Base-by-base conservation (phyloP, 2,888 invertebrate species). In the Caenorhabditis drosophilae region DNA sequence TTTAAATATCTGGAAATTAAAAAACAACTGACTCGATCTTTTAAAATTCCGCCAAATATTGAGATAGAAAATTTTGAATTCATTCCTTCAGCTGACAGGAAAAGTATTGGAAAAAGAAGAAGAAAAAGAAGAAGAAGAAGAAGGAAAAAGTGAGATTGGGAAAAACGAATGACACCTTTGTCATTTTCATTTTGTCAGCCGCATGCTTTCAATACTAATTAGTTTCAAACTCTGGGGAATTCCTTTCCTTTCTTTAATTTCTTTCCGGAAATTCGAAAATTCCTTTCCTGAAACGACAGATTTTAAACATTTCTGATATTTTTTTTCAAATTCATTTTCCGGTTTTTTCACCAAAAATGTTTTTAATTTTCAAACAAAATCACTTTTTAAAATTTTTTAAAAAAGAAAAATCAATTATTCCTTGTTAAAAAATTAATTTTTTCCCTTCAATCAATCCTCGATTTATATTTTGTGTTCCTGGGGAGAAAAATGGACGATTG, bases 1-100 rank as follows among this genome's bases (percentile, higher is more conserved):
- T 12, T 31, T 27, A 40, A 15, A 27, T 40, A 41, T 40, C 12
- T 18, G 26, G 23, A 38, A 49, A 25, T 36, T 49, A 4, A 11
- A 25, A 27, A 42, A 48, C 52, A 52, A 49, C 48, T 25, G 22
- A 61, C 61, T 25, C 55, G 54, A 41, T 55, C 55, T 26, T 50
- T 25, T 4, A 6, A 40, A 40, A 42, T 42, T 42, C 42, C 42
- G 15, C 11, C 42, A 20, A 23, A 15, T n/a, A 42, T 23, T 7
- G 23, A 23, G n/a, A 9, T 36, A 15, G 40, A 36, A 36, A 40
- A 54, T 16, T 26, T 35, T 25, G 53, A 46, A 12, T 31, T 23
- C 57, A 58, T 59, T 15, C 34, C 12, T 6, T 26, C 11, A 22
- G 16, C 11, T n/a, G n/a, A n/a, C n/a, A n/a, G n/a, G n/a, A n/a